These are phyloP conservation scores for Melolontha melolontha DNA, from an alignment of 2,888 invertebrate species.

Conservation along the genomic window DNA sequence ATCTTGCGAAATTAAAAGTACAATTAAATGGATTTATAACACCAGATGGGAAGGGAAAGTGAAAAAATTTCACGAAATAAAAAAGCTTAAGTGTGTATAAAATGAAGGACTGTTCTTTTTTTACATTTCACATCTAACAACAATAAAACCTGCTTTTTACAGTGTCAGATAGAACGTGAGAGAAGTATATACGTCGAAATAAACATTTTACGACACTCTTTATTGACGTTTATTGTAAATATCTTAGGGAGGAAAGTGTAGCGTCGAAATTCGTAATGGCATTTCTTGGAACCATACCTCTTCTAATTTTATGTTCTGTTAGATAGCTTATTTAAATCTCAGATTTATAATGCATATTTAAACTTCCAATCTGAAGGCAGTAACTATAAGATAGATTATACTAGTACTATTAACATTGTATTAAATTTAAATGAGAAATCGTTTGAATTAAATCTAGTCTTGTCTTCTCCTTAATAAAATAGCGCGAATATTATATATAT, in stretches of 20 bases:
- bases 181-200: background rate
- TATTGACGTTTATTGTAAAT: background rate
- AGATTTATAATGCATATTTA: too few species aligned
- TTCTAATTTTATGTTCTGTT: too few species aligned
- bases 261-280: background rate
- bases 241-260: background rate
- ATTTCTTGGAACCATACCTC: too few species aligned
- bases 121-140: background rate
- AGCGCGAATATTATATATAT: too few species aligned
- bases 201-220: constrained; percentile 3
- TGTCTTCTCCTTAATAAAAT: too few species aligned
- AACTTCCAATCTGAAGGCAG: too few species aligned
- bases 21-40: constrained; percentile 24
- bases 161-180: background rate
- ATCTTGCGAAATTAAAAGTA: constrained; percentile 27
- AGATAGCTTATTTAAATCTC: too few species aligned
- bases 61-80: background rate
- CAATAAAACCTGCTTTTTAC: constrained; percentile 4
- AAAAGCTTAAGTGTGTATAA: background rate
- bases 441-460: too few species aligned
- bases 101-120: background rate
- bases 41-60: constrained; percentile 5
- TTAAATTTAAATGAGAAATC: too few species aligned
- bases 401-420: too few species aligned
- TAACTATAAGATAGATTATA: too few species aligned